phyloP scores from a whole-genome alignment of 2,113 vertebrate genomes.

The Progne subis region DNA sequence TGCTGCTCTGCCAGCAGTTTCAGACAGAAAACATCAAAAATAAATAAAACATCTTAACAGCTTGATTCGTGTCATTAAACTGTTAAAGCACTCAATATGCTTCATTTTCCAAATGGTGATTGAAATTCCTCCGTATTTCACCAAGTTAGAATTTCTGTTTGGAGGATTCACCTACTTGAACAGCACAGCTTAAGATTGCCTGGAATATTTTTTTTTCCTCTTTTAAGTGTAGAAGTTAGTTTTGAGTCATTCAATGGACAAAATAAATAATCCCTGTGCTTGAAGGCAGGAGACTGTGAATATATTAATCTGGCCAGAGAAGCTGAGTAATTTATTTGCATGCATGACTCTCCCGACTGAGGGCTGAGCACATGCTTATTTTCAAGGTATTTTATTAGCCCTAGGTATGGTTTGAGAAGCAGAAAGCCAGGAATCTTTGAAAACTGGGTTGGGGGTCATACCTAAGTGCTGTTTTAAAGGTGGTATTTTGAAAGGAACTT shows the following conservation, averaged over 20 bases:
- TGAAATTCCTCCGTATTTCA: neutral
- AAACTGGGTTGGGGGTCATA: neutral
- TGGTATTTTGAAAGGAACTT: neutral
- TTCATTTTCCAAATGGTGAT: neutral
- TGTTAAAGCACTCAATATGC: neutral
- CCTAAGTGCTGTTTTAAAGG: neutral
- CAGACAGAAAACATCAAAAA: neutral
- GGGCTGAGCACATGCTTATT: neutral
- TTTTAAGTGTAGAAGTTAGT: neutral
- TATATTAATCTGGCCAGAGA: neutral
- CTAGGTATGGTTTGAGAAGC: neutral
- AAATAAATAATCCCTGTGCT: neutral
- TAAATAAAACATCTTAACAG: neutral
- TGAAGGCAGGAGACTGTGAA: neutral
- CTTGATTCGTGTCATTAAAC: neutral
- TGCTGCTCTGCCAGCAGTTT: neutral
- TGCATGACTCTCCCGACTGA: neutral
- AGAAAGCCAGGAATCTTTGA: neutral
- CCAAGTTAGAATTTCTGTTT: neutral
- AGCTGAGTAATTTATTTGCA: neutral
- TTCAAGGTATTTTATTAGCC: neutral
- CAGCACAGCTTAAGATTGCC: neutral
- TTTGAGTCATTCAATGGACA: neutral
- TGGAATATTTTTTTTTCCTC: neutral
- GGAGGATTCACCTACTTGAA: neutral